Evolutionary conservation across 2,113 vertebrate species (phyloP).

Genomic region (Anser cygnoides): DNA sequence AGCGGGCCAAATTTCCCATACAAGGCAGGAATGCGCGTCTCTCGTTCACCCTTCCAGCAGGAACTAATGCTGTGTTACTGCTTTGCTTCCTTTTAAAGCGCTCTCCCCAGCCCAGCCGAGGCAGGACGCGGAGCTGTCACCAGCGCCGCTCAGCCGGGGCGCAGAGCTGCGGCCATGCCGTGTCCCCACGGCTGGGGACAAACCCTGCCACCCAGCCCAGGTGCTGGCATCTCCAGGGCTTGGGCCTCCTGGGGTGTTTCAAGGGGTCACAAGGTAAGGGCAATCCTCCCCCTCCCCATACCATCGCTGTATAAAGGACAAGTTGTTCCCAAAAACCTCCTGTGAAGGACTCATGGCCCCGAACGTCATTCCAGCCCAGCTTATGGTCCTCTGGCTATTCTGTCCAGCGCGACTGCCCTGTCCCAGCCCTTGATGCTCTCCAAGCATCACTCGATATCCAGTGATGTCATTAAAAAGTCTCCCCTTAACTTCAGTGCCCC

Average conservation of each 20-base stretch:
- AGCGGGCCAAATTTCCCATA: constrained; percentile 53
- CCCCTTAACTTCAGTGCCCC: neutral
- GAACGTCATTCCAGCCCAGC: accelerated
- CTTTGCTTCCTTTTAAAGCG: constrained; percentile 62
- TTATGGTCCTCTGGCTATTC: neutral
- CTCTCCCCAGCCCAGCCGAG: constrained; percentile 4
- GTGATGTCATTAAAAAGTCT: neutral
- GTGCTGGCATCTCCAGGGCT: neutral
- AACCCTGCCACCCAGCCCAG: neutral
- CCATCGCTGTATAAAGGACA: neutral
- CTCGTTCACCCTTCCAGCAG: constrained; percentile 4
- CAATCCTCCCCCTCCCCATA: neutral
- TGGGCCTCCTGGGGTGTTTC: neutral
- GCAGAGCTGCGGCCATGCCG: neutral
- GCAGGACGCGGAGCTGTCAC: neutral
- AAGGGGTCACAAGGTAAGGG: neutral
- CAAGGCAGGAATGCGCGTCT: constrained; percentile 15
- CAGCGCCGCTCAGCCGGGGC: neutral
- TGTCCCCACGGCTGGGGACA: too few relatives aligned
- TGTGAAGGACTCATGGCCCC: neutral
- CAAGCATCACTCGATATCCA: neutral
- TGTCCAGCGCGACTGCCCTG: neutral
- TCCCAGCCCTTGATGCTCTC: neutral
- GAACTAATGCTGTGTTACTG: neutral
- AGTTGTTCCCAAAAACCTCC: neutral